Conservation (phyloP, 1,140 invertebrate genomes). For the Andricus grossulariae region DNA sequence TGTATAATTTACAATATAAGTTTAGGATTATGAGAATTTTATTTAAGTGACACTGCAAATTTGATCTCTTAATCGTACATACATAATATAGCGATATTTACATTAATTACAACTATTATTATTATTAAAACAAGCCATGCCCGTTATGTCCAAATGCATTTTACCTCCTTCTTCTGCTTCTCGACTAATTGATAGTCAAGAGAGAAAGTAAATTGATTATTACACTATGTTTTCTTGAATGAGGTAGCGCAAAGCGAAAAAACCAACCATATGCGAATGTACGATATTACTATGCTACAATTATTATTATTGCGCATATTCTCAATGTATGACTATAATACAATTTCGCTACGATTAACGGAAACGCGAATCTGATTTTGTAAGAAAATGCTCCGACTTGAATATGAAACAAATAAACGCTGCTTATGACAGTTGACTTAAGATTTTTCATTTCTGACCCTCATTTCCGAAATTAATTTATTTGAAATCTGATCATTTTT, state of each 20-base stretch:
- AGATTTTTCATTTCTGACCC: background rate
- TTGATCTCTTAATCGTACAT: constrained; percentile 65
- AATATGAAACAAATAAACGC: constrained; percentile 65
- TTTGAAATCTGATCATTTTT: no score
- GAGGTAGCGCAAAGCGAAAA: constrained; percentile 41
- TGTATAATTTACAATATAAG: constrained; percentile 49
- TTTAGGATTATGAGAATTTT: constrained; percentile 47
- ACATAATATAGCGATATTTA: constrained; percentile 41
- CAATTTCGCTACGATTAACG: constrained; percentile 52
- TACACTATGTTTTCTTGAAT: constrained; percentile 17
- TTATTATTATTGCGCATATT: constrained; percentile 33
- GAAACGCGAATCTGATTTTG: constrained; percentile 58
- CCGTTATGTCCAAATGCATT: constrained; percentile 44
- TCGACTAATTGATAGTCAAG: background rate
- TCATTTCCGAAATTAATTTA: no score
- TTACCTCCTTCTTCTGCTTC: constrained; percentile 18
- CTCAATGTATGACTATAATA: constrained; percentile 47
- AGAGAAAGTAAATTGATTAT: constrained; percentile 31
- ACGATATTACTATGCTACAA: constrained; percentile 42
- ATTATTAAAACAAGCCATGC: constrained; percentile 42
- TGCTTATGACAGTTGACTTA: constrained; percentile 61
- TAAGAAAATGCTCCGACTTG: constrained; percentile 57
- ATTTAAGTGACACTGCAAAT: constrained; percentile 62
- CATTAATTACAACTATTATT: constrained; percentile 41
- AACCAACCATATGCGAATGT: constrained; percentile 34